Evolutionary conservation across 2,797 vertebrate species (phyloP).

Genomic region (Oreortyx pictus): DNA sequence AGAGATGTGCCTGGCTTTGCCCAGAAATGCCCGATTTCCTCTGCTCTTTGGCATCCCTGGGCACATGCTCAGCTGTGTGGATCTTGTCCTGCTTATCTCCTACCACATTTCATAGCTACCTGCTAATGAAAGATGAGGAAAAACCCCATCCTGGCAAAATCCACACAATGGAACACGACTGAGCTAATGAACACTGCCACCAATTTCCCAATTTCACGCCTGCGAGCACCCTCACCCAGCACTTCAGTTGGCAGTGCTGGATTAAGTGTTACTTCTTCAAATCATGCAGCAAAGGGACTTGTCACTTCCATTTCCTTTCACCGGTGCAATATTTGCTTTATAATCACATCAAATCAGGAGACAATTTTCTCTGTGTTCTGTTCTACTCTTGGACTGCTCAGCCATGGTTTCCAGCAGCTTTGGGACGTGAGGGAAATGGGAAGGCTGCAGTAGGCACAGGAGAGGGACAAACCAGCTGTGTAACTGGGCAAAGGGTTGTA

Average conservation of each 20-base stretch:
- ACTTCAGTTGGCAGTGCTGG: not conserved
- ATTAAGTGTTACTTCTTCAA: constrained; percentile 13
- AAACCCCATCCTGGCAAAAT: not conserved
- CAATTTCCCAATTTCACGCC: not conserved
- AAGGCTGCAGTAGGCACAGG: fast-evolving
- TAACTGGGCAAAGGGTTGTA: not conserved
- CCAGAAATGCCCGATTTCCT: not conserved
- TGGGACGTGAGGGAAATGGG: fast-evolving
- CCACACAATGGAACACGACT: not conserved
- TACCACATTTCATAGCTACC: fast-evolving
- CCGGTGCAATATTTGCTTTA: not conserved
- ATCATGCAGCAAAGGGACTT: not conserved
- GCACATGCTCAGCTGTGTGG: fast-evolving
- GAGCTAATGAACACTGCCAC: not conserved
- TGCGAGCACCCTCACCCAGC: not conserved
- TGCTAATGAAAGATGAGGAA: not conserved
- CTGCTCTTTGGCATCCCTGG: not conserved
- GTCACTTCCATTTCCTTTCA: not conserved
- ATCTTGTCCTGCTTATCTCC: not conserved
- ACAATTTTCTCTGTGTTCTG: not conserved
- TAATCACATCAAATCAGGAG: not conserved
- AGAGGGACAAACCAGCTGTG: not conserved
- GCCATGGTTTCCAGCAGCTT: not conserved
- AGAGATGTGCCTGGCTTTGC: not conserved
- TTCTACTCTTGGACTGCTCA: not conserved